A percentile compares a stretch with the other conserved stretches of the same genome.
Conservation (phyloP, 2,888 invertebrate species). For the Thysanoteuthis rhombus region DNA sequence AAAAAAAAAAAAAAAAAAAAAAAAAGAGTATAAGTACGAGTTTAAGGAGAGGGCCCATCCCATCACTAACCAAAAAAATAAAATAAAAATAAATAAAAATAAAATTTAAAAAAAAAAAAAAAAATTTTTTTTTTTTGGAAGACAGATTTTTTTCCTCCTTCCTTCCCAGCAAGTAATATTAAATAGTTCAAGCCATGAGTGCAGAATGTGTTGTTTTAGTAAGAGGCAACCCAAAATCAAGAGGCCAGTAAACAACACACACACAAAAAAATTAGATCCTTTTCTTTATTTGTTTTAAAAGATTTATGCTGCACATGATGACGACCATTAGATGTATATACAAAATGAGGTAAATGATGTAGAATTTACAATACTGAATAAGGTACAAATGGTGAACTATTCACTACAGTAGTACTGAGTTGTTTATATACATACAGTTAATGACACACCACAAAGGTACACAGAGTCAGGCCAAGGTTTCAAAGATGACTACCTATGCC, state of each 20-base stretch:
- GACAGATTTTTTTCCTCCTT: not conserved
- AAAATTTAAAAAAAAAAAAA: not conserved
- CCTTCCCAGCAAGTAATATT: slow-evolving; percentile 12
- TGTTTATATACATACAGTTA: slow-evolving; percentile 26
- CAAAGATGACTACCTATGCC: slow-evolving; percentile 31
- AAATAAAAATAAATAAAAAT: not conserved
- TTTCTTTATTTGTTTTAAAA: slow-evolving; percentile 31
- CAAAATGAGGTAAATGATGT: slow-evolving; percentile 32
- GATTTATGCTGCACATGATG: slow-evolving; percentile 32
- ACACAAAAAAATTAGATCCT: slow-evolving; percentile 15
- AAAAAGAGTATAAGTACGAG: not conserved
- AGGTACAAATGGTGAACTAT: slow-evolving; percentile 30
- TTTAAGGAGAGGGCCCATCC: not conserved
- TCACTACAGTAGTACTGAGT: slow-evolving; percentile 30
- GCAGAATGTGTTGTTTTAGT: slow-evolving; percentile 30
- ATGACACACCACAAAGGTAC: slow-evolving; percentile 28
- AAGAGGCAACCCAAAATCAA: slow-evolving; percentile 28
- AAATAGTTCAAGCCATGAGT: slow-evolving; percentile 29
- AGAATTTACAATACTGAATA: slow-evolving; percentile 33
- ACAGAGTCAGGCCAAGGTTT: slow-evolving; percentile 31
- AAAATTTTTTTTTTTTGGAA: not conserved
- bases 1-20: not conserved
- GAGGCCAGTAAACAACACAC: slow-evolving; percentile 31
- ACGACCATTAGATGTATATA: slow-evolving; percentile 31
- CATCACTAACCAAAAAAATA: not conserved